Conservation (phyloP, 2,113 vertebrate species). For the Rhizomys pruinosus region DNA sequence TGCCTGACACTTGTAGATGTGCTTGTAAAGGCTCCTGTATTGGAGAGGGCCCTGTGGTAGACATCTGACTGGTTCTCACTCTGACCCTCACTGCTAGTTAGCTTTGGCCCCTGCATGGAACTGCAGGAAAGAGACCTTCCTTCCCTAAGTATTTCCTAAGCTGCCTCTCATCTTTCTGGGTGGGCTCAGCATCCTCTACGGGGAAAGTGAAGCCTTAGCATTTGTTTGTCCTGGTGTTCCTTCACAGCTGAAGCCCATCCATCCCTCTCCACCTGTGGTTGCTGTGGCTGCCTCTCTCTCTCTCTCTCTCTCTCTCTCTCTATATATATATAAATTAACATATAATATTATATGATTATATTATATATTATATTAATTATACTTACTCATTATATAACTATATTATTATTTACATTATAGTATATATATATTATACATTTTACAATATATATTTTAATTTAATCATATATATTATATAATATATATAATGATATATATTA, state of each 20-base stretch:
- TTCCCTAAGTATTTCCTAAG: not conserved
- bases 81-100: not conserved
- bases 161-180: not conserved
- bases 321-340: not conserved
- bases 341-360: too few species aligned
- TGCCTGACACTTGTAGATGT: not conserved
- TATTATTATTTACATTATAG: too few species aligned
- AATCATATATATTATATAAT: too few species aligned
- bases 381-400: too few species aligned
- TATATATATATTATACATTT: too few species aligned
- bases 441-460: too few species aligned
- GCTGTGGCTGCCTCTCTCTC: too few species aligned
- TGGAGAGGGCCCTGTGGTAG: not conserved
- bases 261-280: not conserved
- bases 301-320: too few species aligned
- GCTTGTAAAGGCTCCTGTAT: fast-evolving
- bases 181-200: not conserved
- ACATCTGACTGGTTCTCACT: not conserved
- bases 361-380: too few species aligned
- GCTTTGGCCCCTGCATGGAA: not conserved
- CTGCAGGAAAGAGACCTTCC: not conserved
- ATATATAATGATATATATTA: too few species aligned
- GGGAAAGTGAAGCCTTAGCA: not conserved
- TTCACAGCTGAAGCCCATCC: not conserved
- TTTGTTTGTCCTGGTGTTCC: not conserved